Conservation (phyloP, 2,888 invertebrate species). For the Drosophila paranaensis region DNA sequence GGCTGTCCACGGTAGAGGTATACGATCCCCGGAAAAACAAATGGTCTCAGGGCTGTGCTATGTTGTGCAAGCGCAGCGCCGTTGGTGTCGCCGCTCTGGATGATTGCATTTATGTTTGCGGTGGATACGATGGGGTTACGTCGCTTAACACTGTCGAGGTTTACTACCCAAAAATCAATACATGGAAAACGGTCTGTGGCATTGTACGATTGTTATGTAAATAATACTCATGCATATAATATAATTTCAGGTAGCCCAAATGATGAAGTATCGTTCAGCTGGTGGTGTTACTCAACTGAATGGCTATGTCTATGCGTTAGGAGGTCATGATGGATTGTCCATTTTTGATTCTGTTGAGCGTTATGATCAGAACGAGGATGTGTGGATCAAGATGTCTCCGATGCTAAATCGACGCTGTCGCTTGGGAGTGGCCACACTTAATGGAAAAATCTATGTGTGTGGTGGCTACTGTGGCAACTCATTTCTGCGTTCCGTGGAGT, state of each 20-base stretch:
- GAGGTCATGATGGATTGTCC: conserved; percentile 94
- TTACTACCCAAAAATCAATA: conserved; percentile 90
- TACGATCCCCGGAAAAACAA: conserved; percentile 90
- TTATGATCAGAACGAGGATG: conserved; percentile 90
- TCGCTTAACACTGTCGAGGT: conserved; percentile 92
- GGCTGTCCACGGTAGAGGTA: conserved; percentile 93
- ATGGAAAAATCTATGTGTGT: conserved; percentile 93
- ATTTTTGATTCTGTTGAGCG: conserved; percentile 95
- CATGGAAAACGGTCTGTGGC: conserved; percentile 89
- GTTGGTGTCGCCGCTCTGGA: conserved; percentile 92
- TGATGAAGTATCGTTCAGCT: conserved; percentile 87
- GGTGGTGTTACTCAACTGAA: conserved; percentile 89
- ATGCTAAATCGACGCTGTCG: conserved; percentile 94
- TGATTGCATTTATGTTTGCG: conserved; percentile 92
- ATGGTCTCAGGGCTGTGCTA: conserved; percentile 92
- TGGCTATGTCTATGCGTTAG: conserved; percentile 92
- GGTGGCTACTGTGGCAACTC: conserved; percentile 94
- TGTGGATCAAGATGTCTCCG: conserved; percentile 90
- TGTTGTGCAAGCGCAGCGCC: conserved; percentile 91
- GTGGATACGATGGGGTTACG: conserved; percentile 93
- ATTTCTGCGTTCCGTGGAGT: conserved; percentile 93
- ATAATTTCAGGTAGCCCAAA: conserved; percentile 82
- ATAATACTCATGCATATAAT: background rate
- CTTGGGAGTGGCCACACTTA: conserved; percentile 92
- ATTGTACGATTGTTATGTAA: background rate